A percentile compares a stretch with the other conserved stretches of the same genome.
phyloP scores from a whole-genome alignment of 2,113 vertebrate species.

The Plecotus auritus region DNA sequence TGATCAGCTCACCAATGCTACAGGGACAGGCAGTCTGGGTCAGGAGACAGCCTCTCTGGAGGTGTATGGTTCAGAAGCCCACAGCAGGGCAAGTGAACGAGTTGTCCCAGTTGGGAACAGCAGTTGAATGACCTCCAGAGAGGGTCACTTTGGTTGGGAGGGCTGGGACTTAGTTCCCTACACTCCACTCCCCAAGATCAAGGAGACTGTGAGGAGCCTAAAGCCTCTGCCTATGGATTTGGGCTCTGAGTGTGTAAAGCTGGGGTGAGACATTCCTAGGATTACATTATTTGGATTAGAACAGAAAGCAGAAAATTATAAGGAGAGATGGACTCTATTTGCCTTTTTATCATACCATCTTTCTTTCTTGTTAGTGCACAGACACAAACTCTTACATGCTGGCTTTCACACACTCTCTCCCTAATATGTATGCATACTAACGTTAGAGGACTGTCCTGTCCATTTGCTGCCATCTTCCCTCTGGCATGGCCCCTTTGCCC shows the following conservation, averaged over 20 bases:
- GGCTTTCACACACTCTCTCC: neutral
- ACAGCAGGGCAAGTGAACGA: neutral
- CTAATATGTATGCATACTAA: accelerated
- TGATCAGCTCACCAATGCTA: neutral
- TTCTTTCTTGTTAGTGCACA: neutral
- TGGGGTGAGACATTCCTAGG: neutral
- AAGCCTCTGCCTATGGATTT: neutral
- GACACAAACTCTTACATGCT: neutral
- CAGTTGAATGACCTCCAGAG: neutral
- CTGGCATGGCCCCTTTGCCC: neutral
- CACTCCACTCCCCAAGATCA: neutral
- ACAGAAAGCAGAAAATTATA: neutral
- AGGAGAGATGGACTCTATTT: neutral
- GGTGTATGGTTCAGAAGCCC: neutral
- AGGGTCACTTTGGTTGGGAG: neutral
- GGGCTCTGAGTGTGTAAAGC: neutral
- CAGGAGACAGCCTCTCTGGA: neutral
- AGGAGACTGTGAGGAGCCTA: neutral
- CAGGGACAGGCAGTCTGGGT: neutral
- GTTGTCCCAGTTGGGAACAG: neutral
- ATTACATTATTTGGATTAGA: neutral
- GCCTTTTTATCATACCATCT: neutral
- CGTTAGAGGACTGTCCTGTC: neutral
- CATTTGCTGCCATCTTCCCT: neutral
- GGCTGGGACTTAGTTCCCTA: neutral